Percentiles rank a stretch among this genome's conserved stretches.
phyloP scores from a whole-genome alignment of 2,113 vertebrate genomes.

The Halichoeres trimaculatus region DNA sequence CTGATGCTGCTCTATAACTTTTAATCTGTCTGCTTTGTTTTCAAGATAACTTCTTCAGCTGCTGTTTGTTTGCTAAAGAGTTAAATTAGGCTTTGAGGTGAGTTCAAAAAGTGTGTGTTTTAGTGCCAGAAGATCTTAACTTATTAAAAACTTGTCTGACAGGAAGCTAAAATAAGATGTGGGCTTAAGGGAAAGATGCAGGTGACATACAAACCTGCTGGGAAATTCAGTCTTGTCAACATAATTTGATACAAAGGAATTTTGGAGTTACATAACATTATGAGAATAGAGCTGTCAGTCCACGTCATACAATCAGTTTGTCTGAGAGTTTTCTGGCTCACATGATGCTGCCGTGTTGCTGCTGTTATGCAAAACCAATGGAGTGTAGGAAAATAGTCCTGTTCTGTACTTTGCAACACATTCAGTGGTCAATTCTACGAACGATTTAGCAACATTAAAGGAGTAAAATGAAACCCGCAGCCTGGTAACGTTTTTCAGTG shows the following conservation, averaged over 20 bases:
- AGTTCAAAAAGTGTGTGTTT: neutral
- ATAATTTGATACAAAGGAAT: neutral
- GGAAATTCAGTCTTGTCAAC: neutral
- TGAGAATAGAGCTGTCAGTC: neutral
- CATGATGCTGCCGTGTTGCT: neutral
- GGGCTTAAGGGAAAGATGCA: neutral
- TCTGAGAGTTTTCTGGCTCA: neutral
- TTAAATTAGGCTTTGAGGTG: neutral
- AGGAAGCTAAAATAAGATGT: neutral
- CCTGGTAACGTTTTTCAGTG: neutral
- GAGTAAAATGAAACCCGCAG: neutral
- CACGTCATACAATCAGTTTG: neutral
- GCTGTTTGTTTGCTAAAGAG: neutral
- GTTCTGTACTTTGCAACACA: neutral
- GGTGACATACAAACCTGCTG: neutral
- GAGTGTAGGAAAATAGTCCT: neutral
- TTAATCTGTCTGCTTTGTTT: neutral
- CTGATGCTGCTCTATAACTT: neutral
- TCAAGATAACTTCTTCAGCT: neutral
- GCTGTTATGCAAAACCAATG: neutral
- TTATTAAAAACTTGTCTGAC: constrained; percentile 19
- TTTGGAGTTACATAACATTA: neutral
- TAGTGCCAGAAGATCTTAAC: neutral
- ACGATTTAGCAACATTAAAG: neutral
- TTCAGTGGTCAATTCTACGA: neutral